Conservation (phyloP, 2,797 vertebrate species). For the Psittacula echo region DNA sequence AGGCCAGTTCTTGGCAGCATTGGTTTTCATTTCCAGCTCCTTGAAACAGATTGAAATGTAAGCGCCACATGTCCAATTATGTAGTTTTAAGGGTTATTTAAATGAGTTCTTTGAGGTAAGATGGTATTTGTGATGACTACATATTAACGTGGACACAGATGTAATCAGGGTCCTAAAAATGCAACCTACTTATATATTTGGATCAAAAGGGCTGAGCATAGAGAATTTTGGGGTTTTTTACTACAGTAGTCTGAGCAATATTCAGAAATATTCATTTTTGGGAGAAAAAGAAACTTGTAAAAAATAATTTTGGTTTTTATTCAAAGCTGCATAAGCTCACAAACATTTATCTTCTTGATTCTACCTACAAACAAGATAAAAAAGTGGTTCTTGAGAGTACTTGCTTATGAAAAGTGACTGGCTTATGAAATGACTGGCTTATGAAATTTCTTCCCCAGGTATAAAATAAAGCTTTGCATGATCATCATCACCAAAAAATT, state of each 20-base stretch:
- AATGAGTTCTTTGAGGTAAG: not conserved
- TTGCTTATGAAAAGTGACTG: not conserved
- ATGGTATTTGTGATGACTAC: not conserved
- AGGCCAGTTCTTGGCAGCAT: not conserved
- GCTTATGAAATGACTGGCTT: not conserved
- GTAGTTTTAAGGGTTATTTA: not conserved
- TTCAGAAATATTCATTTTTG: not conserved
- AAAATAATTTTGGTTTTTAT: not conserved
- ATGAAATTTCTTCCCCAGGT: not conserved
- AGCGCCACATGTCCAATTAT: not conserved
- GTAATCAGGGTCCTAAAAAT: not conserved
- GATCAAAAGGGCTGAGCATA: not conserved
- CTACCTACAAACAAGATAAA: not conserved
- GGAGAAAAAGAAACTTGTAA: not conserved
- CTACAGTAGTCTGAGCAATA: not conserved
- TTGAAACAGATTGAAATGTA: not conserved
- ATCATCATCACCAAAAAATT: not conserved
- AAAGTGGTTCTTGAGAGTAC: not conserved
- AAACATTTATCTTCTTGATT: not conserved
- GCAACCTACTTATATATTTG: not conserved
- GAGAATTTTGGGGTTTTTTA: not conserved
- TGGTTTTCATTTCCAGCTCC: not conserved
- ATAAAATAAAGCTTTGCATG: not conserved
- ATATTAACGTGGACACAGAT: not conserved
- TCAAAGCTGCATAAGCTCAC: not conserved